Conservation (phyloP, 2,888 invertebrate genomes). For the Synanthedon tipuliformis region DNA sequence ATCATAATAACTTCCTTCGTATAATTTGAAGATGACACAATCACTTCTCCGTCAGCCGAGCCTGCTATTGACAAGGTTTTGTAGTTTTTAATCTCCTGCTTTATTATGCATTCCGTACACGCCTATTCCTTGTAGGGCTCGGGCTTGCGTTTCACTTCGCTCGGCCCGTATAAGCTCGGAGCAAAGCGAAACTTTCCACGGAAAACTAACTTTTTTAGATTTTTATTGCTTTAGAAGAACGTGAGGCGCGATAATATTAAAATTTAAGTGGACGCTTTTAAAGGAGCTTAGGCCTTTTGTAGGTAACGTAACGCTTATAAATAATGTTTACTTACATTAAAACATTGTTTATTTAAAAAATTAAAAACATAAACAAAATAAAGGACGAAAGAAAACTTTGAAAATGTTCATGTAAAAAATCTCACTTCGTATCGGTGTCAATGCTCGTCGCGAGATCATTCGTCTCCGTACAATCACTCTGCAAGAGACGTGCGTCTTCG, state of each 20-base stretch:
- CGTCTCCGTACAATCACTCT: constrained; percentile 58
- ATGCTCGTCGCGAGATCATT: constrained; percentile 39
- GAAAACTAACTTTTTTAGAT: constrained; percentile 60
- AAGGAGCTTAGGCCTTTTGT: no score
- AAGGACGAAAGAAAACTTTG: neutral
- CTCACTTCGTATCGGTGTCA: constrained; percentile 18
- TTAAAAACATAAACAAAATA: neutral
- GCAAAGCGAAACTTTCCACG: constrained; percentile 54
- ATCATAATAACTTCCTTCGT: no score
- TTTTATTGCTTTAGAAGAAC: constrained; percentile 66
- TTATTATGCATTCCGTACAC: constrained; percentile 67
- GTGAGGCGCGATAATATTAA: constrained; percentile 61
- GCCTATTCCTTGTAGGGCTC: constrained; percentile 64
- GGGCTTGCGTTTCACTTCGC: constrained; percentile 46
- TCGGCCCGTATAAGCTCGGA: constrained; percentile 44
- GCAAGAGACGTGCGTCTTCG: constrained; percentile 52
- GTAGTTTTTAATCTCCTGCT: constrained; percentile 66
- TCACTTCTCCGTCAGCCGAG: neutral
- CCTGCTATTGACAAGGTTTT: constrained; percentile 60
- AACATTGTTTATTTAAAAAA: neutral
- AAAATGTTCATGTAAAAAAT: constrained; percentile 13
- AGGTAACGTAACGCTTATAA: no score
- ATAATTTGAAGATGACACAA: neutral
- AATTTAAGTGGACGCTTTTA: constrained; percentile 26
- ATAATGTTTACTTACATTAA: no score